Conservation (phyloP, 2,113 vertebrate genomes). For the Rhagologus leucostigma region DNA sequence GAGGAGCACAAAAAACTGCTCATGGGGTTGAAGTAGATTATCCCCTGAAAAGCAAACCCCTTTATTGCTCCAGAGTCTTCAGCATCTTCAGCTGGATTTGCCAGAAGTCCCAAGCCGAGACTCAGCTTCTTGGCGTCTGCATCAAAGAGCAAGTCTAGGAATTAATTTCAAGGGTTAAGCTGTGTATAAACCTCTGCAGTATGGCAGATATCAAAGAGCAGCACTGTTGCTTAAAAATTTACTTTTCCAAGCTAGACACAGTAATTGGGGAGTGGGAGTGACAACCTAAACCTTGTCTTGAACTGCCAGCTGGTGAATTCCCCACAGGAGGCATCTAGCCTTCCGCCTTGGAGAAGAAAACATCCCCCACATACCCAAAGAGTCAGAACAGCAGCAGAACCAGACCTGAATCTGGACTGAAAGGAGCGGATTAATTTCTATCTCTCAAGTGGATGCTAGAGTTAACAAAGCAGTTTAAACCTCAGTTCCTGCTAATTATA, state of each 20-base stretch:
- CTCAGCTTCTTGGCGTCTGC: background rate
- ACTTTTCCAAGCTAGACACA: background rate
- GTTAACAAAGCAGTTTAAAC: background rate
- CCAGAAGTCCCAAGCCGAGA: background rate
- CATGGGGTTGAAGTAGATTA: background rate
- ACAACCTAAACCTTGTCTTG: background rate
- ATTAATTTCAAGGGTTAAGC: background rate
- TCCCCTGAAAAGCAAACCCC: background rate
- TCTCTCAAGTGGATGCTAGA: background rate
- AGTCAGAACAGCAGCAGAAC: background rate
- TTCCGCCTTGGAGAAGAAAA: background rate
- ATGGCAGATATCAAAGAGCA: background rate
- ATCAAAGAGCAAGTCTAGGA: background rate
- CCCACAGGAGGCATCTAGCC: background rate
- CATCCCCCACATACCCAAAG: background rate
- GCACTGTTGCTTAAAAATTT: background rate
- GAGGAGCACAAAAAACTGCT: background rate
- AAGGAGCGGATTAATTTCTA: background rate
- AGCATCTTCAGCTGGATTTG: background rate
- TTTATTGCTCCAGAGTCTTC: background rate
- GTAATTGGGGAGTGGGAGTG: background rate
- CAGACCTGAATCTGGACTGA: background rate
- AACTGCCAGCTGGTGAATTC: background rate
- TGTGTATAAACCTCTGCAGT: background rate
- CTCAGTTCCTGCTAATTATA: background rate